Evolutionary conservation across 2,888 invertebrate genomes (phyloP).

Genomic region (Rugalucina vietnamica): DNA sequence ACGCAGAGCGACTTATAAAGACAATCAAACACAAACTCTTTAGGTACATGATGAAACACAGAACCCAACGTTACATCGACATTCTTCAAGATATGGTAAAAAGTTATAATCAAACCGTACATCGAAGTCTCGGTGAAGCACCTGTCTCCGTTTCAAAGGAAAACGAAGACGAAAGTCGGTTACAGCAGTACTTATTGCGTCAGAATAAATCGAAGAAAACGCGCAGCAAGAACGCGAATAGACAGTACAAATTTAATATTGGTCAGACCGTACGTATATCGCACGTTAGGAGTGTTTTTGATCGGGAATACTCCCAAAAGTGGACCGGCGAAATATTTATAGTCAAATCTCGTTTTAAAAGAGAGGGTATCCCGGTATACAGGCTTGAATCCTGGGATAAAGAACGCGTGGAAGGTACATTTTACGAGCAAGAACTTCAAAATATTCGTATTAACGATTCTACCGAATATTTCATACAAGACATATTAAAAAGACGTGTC

Average conservation of each 20-base stretch:
- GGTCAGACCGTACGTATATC: conserved; percentile 41
- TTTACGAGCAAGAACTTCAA: conserved; percentile 51
- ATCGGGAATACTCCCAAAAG: conserved; percentile 47
- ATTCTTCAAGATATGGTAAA: conserved; percentile 8
- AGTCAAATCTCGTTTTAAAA: conserved; percentile 22
- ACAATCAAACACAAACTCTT: conserved; percentile 38
- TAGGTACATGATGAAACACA: conserved; percentile 36
- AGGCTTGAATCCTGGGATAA: conserved; percentile 34
- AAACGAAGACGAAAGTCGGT: conserved; percentile 29
- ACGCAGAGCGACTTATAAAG: conserved; percentile 4
- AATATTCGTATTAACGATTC: conserved; percentile 30
- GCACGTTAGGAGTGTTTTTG: conserved; percentile 33
- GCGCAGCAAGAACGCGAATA: background rate
- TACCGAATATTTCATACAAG: conserved; percentile 41
- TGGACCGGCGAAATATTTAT: conserved; percentile 38
- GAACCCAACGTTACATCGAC: background rate
- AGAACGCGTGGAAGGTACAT: conserved; percentile 39
- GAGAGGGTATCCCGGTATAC: conserved; percentile 47
- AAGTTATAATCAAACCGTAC: conserved; percentile 37
- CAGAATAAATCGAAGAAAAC: background rate
- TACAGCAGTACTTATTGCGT: conserved; percentile 38
- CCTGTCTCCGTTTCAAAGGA: conserved; percentile 18
- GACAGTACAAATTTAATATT: conserved; percentile 24
- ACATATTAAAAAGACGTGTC: conserved; percentile 39
- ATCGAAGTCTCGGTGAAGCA: conserved; percentile 23